Evolutionary conservation across 2,888 invertebrate genomes (phyloP).

Genomic region (Cerastis rubricosa): DNA sequence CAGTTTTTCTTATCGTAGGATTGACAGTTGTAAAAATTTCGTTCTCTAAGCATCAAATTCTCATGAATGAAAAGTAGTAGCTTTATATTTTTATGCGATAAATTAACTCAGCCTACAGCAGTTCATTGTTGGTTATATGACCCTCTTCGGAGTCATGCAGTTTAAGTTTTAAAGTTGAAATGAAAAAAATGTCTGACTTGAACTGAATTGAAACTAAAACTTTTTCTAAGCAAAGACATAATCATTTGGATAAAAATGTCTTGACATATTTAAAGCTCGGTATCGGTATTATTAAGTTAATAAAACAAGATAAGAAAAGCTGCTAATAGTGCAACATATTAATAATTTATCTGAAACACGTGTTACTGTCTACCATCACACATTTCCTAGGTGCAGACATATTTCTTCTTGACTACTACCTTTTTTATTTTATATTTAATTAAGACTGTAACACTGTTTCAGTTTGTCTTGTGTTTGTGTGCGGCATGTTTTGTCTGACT

Average conservation of each 20-base stretch:
- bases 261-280: neutral
- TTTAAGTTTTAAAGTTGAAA: neutral
- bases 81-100: neutral
- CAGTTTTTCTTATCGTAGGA: slow-evolving; percentile 57
- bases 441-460: slow-evolving; percentile 64
- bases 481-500: slow-evolving; percentile 64
- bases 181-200: neutral
- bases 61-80: neutral
- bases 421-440: slow-evolving; percentile 20
- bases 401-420: neutral
- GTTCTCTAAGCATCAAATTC: neutral
- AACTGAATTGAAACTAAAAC: neutral
- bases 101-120: neutral
- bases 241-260: neutral
- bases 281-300: neutral
- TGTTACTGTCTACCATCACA: slow-evolving; percentile 59
- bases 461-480: slow-evolving; percentile 55
- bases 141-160: neutral
- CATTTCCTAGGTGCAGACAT: slow-evolving; percentile 25
- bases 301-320: slow-evolving; percentile 54
- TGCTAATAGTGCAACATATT: slow-evolving; percentile 71
- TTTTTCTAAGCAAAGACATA: neutral
- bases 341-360: slow-evolving; percentile 65
- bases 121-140: neutral
- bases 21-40: neutral